A percentile compares a stretch with the other conserved stretches of the same genome.
phyloP scores from a whole-genome alignment of 1,140 invertebrate genomes.

The Diprion similis region DNA sequence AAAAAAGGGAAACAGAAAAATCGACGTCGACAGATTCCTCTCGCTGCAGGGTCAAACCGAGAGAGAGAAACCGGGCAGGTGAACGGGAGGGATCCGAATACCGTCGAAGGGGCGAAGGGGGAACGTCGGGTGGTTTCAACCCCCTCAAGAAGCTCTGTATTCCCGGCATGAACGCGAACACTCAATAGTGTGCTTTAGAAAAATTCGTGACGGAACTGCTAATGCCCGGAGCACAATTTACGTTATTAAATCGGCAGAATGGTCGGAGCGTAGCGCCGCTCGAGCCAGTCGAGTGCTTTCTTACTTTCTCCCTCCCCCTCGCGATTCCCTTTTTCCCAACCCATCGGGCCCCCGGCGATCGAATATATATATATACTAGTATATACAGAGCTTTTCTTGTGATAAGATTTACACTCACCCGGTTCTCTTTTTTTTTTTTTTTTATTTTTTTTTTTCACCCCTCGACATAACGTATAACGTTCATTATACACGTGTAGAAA shows the following conservation, averaged over 20 bases:
- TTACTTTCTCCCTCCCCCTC: not conserved
- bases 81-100: too few relatives aligned
- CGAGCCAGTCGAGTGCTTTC: constrained; percentile 38
- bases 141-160: constrained; percentile 46
- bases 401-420: not conserved
- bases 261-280: constrained; percentile 36
- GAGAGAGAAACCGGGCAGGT: not conserved
- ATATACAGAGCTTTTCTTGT: not conserved
- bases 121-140: not conserved
- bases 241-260: constrained; percentile 58
- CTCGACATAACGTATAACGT: too few relatives aligned
- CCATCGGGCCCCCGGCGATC: not conserved
- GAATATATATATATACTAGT: too few relatives aligned
- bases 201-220: constrained; percentile 59
- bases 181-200: constrained; percentile 61
- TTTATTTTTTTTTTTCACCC: not conserved
- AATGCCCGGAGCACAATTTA: constrained; percentile 52
- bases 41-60: constrained; percentile 21
- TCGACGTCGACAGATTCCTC: constrained; percentile 10
- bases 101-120: too few relatives aligned
- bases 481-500: too few relatives aligned
- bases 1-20: too few relatives aligned
- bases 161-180: constrained; percentile 55
- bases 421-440: not conserved
- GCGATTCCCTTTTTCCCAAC: not conserved